A percentile compares a stretch with the other conserved stretches of the same genome.
Conservation (phyloP, 2,797 vertebrate species). For the Malurus splendens region DNA sequence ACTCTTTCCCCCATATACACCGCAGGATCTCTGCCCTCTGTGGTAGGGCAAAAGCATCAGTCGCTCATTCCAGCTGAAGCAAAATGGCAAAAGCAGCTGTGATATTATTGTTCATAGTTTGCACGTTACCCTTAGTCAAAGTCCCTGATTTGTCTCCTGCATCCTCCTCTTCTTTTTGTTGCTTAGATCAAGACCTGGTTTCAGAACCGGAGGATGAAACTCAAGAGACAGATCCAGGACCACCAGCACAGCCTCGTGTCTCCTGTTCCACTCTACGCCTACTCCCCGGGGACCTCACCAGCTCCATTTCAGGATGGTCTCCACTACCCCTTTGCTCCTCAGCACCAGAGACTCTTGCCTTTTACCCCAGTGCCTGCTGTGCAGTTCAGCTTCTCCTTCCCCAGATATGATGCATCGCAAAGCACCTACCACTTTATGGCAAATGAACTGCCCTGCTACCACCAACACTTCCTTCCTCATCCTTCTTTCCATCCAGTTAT, state of each 20-base stretch:
- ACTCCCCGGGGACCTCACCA: neutral
- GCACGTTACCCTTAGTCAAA: neutral
- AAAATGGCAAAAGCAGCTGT: neutral
- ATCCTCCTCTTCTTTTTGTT: neutral
- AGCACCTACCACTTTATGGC: neutral
- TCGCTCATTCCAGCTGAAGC: neutral
- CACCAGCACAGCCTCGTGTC: constrained; percentile 22
- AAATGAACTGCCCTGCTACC: neutral
- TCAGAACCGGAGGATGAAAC: constrained; percentile 82
- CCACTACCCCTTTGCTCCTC: neutral
- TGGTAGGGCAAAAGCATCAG: neutral
- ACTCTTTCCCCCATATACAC: rapidly evolving
- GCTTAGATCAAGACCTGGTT: constrained; percentile 83
- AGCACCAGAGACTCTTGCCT: constrained; percentile 3
- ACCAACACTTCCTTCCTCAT: neutral
- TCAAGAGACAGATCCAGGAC: constrained; percentile 77
- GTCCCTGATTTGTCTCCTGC: neutral
- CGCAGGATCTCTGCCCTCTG: neutral
- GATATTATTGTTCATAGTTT: neutral
- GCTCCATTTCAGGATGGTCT: neutral
- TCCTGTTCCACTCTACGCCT: neutral
- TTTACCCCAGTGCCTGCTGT: neutral
- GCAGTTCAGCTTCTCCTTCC: constrained; percentile 6
- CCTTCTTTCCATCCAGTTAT: neutral
- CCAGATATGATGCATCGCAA: neutral